A percentile compares a stretch with the other conserved stretches of the same genome.
Evolutionary conservation across 2,888 invertebrate species (phyloP).

Genomic region (Dryomyza anilis): DNA sequence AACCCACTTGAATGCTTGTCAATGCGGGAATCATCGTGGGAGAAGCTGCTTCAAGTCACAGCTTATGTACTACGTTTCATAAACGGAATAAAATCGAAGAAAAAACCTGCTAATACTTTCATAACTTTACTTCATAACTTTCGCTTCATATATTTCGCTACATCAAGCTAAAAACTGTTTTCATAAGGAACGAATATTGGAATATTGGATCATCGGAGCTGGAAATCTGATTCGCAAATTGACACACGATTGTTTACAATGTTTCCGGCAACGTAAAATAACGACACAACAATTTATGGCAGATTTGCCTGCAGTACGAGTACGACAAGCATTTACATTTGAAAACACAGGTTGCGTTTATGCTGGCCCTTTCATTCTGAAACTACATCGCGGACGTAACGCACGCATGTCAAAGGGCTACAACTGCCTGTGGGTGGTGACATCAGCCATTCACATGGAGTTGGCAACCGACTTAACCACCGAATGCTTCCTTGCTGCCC

Average conservation of each 20-base stretch:
- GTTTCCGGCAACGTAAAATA: conserved; percentile 21
- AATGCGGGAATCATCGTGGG: background rate
- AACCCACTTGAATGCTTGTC: background rate
- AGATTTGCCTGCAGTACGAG: conserved; percentile 22
- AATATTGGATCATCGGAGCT: too few relatives aligned
- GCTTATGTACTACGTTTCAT: conserved; percentile 3
- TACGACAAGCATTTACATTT: conserved; percentile 24
- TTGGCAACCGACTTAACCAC: too few relatives aligned
- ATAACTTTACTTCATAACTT: too few relatives aligned
- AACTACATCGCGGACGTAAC: conserved; percentile 3
- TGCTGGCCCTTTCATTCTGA: too few relatives aligned
- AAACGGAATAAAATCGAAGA: background rate
- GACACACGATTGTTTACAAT: background rate
- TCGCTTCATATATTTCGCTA: background rate
- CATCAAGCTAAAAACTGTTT: background rate
- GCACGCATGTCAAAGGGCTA: conserved; percentile 17
- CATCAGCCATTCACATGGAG: too few relatives aligned
- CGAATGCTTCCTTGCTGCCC: too few relatives aligned
- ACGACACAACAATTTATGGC: conserved; percentile 25
- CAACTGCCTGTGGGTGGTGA: conserved; percentile 27
- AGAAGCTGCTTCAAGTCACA: background rate
- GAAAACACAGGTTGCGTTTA: conserved; percentile 24
- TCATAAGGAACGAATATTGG: background rate
- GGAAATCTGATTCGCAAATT: too few relatives aligned
- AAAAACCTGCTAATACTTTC: background rate